Conservation (phyloP, 1,140 invertebrate species). For the Vollenhovia emeryi region DNA sequence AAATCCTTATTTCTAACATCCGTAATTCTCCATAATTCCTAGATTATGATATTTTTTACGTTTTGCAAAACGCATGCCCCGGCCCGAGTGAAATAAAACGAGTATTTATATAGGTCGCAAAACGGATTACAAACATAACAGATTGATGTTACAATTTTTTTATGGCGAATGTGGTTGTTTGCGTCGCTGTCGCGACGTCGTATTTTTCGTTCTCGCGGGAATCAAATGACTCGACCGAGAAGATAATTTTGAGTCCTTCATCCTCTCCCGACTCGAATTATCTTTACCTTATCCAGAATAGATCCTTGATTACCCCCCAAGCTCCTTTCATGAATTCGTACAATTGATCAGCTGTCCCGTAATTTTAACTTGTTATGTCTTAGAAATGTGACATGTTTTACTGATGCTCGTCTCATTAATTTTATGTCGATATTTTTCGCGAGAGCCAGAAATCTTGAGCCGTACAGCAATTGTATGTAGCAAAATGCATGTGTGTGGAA, state of each 20-base stretch:
- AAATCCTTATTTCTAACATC: conserved; percentile 14
- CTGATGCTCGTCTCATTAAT: not conserved
- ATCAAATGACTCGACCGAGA: not conserved
- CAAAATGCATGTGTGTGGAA: no score
- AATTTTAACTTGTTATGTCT: not conserved
- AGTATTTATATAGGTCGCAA: conserved; percentile 14
- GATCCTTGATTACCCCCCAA: not conserved
- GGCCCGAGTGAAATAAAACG: not conserved
- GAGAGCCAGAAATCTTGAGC: not conserved
- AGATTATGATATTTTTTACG: not conserved
- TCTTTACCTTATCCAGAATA: not conserved
- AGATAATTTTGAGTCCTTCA: not conserved
- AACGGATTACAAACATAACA: conserved; percentile 10
- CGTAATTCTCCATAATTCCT: conserved; percentile 44
- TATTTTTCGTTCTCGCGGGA: not conserved
- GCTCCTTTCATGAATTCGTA: not conserved
- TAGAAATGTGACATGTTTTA: not conserved
- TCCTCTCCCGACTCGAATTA: not conserved
- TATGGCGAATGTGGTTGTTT: not conserved
- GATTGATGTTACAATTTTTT: not conserved
- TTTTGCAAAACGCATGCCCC: not conserved
- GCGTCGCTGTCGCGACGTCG: not conserved
- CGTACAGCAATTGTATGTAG: no score
- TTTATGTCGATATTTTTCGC: not conserved
- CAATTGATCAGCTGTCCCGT: not conserved